Evolutionary conservation across 2,113 vertebrate species (phyloP), one percentile per base, ranked within the genome.

Genomic region (Montifringilla adamsi): DNA sequence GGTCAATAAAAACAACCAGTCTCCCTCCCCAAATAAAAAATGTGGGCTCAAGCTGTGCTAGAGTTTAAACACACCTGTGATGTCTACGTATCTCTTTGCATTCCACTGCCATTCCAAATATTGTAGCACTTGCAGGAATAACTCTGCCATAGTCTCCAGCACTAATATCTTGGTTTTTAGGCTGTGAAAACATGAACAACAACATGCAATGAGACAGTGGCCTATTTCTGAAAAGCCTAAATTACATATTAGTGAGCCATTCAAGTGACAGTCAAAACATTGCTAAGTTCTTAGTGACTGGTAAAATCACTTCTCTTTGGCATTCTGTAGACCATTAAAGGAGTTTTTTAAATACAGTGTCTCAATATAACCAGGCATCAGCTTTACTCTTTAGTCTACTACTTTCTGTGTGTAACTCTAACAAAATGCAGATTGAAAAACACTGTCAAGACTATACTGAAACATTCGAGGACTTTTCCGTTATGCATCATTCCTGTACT

Each of bases 91-190:
- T 99, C 96, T 99, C 99, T 26, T 93, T 95, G 95, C 98, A 99
- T 87, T 99, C 98, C 16, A 99, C 98, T 91, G 99, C 99, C 98
- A 99, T 99, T 7, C 98, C 99, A 95, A 98, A 99, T 91, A 99
- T 92, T 6, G 98, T 97, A 95, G 99, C 99, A 82, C 98, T 98
- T 33, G 99, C 98, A 27, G 99, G 99, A 94, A 99, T 99, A 95
- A 99, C 99, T 90, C 98, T 97, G 69, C 99, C 99, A 58, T 98
- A 98, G n/a, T 96, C 87, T 58, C 97, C 98, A 63, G 93, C 85
- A 63, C 94, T 85, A 75, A 69, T 56, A 64, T 93, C 82, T 74
- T 97, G 92, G 86, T 96, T 93, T 96, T 95, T 95, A 66, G 93
- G 93, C 98, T 98, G 86, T 75, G 67, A 97, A 97, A 97, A 94